phyloP scores from a whole-genome alignment of 2,797 vertebrate species.

The Sebastes melanostomus region DNA sequence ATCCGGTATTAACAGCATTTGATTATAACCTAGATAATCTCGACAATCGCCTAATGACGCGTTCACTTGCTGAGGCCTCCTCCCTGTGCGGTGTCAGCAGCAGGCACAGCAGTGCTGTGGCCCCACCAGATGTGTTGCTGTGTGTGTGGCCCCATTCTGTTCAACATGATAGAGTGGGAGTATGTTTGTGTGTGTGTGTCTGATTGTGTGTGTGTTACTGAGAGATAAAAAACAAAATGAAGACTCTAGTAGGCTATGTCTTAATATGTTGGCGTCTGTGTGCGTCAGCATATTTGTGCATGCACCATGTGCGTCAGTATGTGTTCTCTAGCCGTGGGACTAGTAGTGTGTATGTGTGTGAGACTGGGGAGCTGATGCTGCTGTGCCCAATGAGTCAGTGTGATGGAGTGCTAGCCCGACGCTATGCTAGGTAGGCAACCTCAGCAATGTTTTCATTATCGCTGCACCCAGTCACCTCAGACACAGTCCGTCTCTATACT shows the following conservation, averaged over 20 bases:
- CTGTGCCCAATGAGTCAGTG: slow-evolving; percentile 64
- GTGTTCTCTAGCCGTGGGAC: neutral
- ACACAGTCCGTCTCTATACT: neutral
- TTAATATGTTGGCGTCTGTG: slow-evolving; percentile 4
- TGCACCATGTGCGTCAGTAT: neutral
- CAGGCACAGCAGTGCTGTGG: slow-evolving; percentile 11
- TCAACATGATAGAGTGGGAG: slow-evolving; percentile 50
- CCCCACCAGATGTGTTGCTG: slow-evolving; percentile 28
- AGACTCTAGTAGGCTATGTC: neutral
- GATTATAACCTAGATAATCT: slow-evolving; percentile 6
- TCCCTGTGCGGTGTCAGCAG: slow-evolving; percentile 36
- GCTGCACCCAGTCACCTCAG: slow-evolving; percentile 34
- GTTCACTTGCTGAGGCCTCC: neutral
- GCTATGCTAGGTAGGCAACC: slow-evolving; percentile 40
- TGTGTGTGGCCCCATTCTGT: slow-evolving; percentile 63
- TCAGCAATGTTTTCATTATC: slow-evolving; percentile 49
- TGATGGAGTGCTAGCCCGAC: slow-evolving; percentile 48
- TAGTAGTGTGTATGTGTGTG: neutral
- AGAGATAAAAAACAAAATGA: neutral
- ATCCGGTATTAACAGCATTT: neutral
- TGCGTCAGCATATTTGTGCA: slow-evolving; percentile 38
- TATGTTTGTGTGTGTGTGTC: slow-evolving; percentile 1
- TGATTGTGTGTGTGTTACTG: neutral
- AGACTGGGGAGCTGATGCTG: neutral
- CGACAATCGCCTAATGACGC: neutral